Percentiles rank a stretch among this genome's conserved stretches.
These are phyloP conservation scores for Bos javanicus DNA, from an alignment of 2,113 vertebrate genomes.

Conservation along the genomic window DNA sequence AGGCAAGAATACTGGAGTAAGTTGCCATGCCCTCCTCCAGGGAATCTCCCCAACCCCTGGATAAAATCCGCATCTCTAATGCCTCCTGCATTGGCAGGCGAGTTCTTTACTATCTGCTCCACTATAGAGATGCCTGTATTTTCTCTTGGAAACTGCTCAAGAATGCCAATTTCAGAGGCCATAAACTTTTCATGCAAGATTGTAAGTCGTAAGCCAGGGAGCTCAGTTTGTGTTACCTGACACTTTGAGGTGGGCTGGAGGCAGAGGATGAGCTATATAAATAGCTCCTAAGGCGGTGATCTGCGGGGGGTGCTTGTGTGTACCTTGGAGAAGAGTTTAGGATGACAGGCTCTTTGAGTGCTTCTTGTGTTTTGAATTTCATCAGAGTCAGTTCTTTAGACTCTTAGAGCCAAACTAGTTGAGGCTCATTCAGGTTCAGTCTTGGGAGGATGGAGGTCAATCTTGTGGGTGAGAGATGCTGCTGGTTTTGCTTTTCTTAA, in stretches of 20 bases:
- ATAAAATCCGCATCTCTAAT: background rate
- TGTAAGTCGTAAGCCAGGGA: background rate
- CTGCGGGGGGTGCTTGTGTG: background rate
- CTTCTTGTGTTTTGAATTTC: background rate
- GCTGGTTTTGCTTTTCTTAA: background rate
- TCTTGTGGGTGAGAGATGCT: background rate
- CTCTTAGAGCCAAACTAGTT: background rate
- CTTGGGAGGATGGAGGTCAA: background rate
- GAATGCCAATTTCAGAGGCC: background rate
- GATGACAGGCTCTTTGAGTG: background rate
- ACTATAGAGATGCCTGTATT: background rate
- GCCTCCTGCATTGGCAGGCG: background rate
- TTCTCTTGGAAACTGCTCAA: background rate
- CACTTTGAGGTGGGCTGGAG: background rate
- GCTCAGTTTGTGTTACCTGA: background rate
- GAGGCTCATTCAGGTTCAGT: background rate
- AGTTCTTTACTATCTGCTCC: background rate
- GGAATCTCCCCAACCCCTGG: background rate
- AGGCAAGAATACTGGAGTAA: background rate
- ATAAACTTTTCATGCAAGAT: background rate
- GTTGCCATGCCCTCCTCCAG: background rate
- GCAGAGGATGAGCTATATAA: background rate
- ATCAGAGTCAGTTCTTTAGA: background rate
- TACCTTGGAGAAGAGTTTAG: background rate
- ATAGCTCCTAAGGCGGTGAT: fast-evolving